phyloP scores from a whole-genome alignment of 2,797 vertebrate genomes.

The Danio jaintianensis region DNA sequence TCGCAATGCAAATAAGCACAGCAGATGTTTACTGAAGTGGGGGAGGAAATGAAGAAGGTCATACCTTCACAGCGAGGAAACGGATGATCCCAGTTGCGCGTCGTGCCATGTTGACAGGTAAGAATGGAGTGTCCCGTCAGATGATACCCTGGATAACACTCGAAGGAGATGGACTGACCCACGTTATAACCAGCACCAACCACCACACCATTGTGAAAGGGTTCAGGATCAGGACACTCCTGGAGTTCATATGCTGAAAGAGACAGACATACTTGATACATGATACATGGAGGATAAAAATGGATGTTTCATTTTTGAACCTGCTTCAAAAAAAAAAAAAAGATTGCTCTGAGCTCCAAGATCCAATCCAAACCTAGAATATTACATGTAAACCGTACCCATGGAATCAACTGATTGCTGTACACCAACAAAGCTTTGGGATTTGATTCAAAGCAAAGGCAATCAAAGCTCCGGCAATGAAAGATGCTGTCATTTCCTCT shows the following conservation, averaged over 20 bases:
- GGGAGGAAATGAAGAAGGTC: constrained; percentile 42
- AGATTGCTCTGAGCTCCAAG: neutral
- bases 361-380: neutral
- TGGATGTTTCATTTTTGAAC: neutral
- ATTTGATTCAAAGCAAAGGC: constrained; percentile 1
- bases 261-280: constrained; percentile 10
- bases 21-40: neutral
- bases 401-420: constrained; percentile 34
- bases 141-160: constrained; percentile 93
- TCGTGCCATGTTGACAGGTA: constrained; percentile 95
- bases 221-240: constrained; percentile 95
- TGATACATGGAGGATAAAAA: neutral
- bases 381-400: neutral
- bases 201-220: constrained; percentile 91
- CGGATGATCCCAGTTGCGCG: constrained; percentile 95
- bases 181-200: constrained; percentile 95
- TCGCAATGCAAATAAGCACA: neutral
- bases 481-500: constrained; percentile 1
- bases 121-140: constrained; percentile 91
- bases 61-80: constrained; percentile 97
- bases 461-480: neutral
- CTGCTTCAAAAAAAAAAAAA: neutral
- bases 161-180: constrained; percentile 97
- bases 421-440: constrained; percentile 8
- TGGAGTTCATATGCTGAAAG: constrained; percentile 85